Base-by-base conservation (phyloP, 1,140 invertebrate species). In the Papilio machaon region DNA sequence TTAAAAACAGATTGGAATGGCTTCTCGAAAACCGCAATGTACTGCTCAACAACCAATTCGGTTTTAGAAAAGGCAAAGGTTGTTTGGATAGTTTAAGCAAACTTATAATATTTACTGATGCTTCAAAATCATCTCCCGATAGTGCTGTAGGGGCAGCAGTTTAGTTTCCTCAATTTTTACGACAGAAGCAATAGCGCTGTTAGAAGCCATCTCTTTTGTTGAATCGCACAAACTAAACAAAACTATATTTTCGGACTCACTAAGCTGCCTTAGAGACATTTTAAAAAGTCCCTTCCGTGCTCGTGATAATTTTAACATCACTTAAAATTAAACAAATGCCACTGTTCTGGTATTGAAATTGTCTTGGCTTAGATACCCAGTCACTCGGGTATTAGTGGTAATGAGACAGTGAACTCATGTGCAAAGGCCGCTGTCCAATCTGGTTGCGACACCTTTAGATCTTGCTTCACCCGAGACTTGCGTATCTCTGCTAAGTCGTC, bases 311-410 rank as follows among this genome's bases (percentile, higher is more conserved):
- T 49, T 49, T 49, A 70, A 23, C 35, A 23, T 70, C 15, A 70
- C 19, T 70, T 13, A 70, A 70, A 70, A 70, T 70, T 2, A 38
- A 38, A 70, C 64, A 19, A 30, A 9, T 70, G 64, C 35, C 64
- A 70, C 19, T 70, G 64, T 11, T 70, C 64, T 70, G 64, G 19
- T 30, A 70, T 70, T 70, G 64, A 70, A 35, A 23, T 70, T 70
- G 64, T 70, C 19, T 70, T 70, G 64, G 30, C 64, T 9, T 70
- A 23, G 23, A 70, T 70, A 19, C 64, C 64, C 23, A 23, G 23
- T 8, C 10, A 70, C 30, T 30, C 64, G 6, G 47, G 47, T 13
- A 70, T 70, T 30, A 13, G 30, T 70, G 19, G 23, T 7, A 70
- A 70, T 70, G 6, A 70, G 7, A 70, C 64, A 38, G n/a, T 70